Evolutionary conservation across 2,888 invertebrate genomes (phyloP).

Genomic region (Linnaemya vulpina): DNA sequence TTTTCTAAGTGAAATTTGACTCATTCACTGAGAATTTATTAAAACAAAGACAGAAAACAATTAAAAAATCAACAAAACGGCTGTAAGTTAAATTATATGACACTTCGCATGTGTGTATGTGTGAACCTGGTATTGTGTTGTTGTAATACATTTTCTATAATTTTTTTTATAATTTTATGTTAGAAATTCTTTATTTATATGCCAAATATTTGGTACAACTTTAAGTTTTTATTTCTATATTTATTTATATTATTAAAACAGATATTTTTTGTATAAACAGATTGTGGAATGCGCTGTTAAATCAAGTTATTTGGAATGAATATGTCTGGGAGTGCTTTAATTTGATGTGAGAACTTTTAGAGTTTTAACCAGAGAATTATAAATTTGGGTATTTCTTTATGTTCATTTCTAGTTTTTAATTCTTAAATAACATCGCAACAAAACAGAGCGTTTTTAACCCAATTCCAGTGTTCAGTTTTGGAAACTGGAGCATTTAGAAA

Average conservation of each 20-base stretch:
- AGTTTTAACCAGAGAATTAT: no score
- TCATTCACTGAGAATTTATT: conserved; percentile 41
- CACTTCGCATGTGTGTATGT: conserved; percentile 15
- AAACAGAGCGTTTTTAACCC: no score
- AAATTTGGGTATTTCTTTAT: no score
- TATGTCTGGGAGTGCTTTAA: no score
- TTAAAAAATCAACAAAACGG: neutral
- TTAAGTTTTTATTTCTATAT: neutral
- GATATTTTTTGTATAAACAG: neutral
- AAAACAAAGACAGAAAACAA: conserved; percentile 23
- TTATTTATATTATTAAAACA: no score
- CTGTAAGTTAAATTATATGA: conserved; percentile 37
- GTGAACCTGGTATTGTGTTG: conserved; percentile 5
- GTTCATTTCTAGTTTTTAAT: no score
- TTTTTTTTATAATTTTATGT: conserved; percentile 10
- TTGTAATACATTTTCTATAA: conserved; percentile 13
- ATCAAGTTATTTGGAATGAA: no score
- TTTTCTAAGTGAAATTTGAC: conserved; percentile 40
- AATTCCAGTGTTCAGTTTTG: no score
- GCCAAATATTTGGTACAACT: neutral
- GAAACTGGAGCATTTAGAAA: no score
- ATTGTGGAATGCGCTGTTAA: neutral
- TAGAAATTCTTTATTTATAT: neutral
- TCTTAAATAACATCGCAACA: no score
- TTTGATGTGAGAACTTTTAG: no score